phyloP scores from a whole-genome alignment of 2,113 vertebrate species.

The Chiloscyllium plagiosum region DNA sequence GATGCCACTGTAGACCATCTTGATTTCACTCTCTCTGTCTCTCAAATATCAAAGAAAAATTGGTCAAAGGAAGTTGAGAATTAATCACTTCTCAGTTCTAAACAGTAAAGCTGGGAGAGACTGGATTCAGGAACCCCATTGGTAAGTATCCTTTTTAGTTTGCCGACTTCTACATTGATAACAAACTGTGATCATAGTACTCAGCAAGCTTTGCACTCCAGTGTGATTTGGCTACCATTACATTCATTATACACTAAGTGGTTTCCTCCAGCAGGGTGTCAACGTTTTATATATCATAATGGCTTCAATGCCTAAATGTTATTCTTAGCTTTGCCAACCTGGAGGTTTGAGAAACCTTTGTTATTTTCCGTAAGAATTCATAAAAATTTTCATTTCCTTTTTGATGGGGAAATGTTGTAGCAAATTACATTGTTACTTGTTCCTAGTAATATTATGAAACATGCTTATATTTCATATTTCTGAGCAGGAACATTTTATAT shows the following conservation, averaged over 20 bases:
- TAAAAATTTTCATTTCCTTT: slow-evolving; percentile 23
- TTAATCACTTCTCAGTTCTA: not conserved
- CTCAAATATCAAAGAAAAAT: slow-evolving; percentile 19
- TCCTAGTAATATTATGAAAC: not conserved
- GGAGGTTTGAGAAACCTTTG: not conserved
- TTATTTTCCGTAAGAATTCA: not conserved
- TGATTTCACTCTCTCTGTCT: not conserved
- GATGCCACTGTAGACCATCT: not conserved
- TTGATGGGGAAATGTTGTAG: not conserved
- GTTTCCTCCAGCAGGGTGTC: not conserved
- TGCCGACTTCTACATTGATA: not conserved
- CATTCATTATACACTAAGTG: not conserved
- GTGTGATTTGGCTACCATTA: not conserved
- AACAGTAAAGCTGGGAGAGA: not conserved
- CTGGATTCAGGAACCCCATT: not conserved
- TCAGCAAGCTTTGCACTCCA: not conserved
- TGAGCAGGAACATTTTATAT: slow-evolving; percentile 14
- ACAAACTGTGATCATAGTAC: not conserved
- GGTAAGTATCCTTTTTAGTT: not conserved
- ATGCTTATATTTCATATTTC: slow-evolving; percentile 6
- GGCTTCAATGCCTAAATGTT: not conserved
- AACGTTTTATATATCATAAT: not conserved
- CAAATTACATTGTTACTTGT: not conserved
- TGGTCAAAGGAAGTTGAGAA: not conserved
- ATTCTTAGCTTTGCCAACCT: not conserved